phyloP scores from a whole-genome alignment of 2,113 vertebrate species.

The Otis tarda region DNA sequence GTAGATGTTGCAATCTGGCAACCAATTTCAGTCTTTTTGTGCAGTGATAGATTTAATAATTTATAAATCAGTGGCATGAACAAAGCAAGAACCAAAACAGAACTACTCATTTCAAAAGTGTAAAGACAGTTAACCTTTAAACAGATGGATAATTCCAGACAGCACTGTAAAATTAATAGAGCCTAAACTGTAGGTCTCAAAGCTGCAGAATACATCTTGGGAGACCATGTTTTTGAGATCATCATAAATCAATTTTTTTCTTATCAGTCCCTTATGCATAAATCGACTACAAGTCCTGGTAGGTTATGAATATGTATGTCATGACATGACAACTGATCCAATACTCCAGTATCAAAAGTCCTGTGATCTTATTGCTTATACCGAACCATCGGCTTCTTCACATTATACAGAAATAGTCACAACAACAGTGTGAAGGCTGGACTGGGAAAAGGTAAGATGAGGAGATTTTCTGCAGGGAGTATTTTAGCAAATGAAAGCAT shows the following conservation, averaged over 20 bases:
- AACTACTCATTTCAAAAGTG: slow-evolving; percentile 81
- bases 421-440: neutral
- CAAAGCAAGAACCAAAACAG: slow-evolving; percentile 81
- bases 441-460: neutral
- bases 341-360: slow-evolving; percentile 27
- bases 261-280: slow-evolving; percentile 57
- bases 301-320: slow-evolving; percentile 67
- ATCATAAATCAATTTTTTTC: slow-evolving; percentile 76
- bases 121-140: slow-evolving; percentile 91
- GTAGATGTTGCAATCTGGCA: slow-evolving; percentile 15
- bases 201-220: slow-evolving; percentile 77
- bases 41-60: slow-evolving; percentile 65
- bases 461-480: neutral
- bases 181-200: slow-evolving; percentile 76
- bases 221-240: slow-evolving; percentile 77
- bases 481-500: neutral
- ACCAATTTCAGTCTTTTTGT: slow-evolving; percentile 52
- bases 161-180: slow-evolving; percentile 87
- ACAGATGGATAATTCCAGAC: slow-evolving; percentile 89
- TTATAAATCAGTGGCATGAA: slow-evolving; percentile 74
- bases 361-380: neutral
- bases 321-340: slow-evolving; percentile 23
- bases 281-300: slow-evolving; percentile 42
- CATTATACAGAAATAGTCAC: neutral
- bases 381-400: neutral